Conservation (phyloP, 2,888 invertebrate genomes). For the Sesia bembeciformis region DNA sequence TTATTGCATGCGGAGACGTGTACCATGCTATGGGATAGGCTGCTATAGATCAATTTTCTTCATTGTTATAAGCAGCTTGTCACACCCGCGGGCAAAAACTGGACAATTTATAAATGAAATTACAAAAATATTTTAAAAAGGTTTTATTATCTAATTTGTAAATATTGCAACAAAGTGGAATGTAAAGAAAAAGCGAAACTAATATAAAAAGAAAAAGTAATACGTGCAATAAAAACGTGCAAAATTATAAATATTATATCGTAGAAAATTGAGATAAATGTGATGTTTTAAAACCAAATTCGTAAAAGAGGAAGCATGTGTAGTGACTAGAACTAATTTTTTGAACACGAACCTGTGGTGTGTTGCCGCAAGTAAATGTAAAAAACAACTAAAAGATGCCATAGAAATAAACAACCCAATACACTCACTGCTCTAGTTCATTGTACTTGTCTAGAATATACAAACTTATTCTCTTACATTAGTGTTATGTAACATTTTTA, state of each 20-base stretch:
- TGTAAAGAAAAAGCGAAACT: conserved; percentile 29
- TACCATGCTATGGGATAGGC: too few relatives aligned
- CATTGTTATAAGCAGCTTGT: too few relatives aligned
- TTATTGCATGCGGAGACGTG: too few relatives aligned
- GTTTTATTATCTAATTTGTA: conserved; percentile 34
- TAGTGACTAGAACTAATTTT: conserved; percentile 58
- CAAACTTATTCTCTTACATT: not conserved
- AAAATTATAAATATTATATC: conserved; percentile 12
- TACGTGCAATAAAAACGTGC: conserved; percentile 39
- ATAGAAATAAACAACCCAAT: conserved; percentile 30
- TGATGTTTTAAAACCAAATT: conserved; percentile 35
- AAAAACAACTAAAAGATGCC: conserved; percentile 37
- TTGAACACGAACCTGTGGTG: conserved; percentile 16
- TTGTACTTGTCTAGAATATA: conserved; percentile 30
- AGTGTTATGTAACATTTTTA: not conserved
- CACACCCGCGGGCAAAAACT: too few relatives aligned
- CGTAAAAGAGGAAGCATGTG: conserved; percentile 36
- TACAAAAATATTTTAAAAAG: conserved; percentile 19
- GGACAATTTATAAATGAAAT: not conserved
- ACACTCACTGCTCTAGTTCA: conserved; percentile 30
- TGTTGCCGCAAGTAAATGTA: conserved; percentile 1
- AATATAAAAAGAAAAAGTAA: conserved; percentile 20
- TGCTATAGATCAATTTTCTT: too few relatives aligned
- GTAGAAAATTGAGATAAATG: conserved; percentile 19
- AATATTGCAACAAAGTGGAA: conserved; percentile 50